Conservation (phyloP, 2,797 vertebrate genomes). For the Simalia tracyae region DNA sequence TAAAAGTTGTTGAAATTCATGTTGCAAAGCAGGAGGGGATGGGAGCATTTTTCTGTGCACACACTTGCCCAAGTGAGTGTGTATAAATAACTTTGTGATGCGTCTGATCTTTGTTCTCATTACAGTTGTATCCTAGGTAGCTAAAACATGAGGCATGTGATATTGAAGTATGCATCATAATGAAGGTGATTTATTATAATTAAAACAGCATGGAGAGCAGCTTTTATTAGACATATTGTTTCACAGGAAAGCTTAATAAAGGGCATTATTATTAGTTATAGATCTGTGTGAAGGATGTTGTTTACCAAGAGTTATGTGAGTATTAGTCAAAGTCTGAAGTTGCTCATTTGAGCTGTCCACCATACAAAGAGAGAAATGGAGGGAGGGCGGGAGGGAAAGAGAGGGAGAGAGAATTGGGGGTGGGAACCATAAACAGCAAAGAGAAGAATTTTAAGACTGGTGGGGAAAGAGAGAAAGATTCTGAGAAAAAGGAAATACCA, state of each 20-base stretch:
- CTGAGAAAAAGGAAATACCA: constrained; percentile 68
- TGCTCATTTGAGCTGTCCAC: constrained; percentile 70
- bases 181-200: constrained; percentile 82
- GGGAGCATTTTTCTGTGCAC: constrained; percentile 63
- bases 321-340: constrained; percentile 75
- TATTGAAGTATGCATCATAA: constrained; percentile 76
- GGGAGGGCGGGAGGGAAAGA: constrained; percentile 13
- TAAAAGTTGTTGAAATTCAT: constrained; percentile 78
- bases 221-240: constrained; percentile 73
- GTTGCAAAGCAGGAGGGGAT: constrained; percentile 61
- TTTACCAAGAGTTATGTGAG: constrained; percentile 70
- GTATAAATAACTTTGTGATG: constrained; percentile 74
- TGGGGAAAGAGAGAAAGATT: constrained; percentile 47
- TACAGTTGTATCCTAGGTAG: constrained; percentile 69
- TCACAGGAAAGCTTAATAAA: constrained; percentile 75
- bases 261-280: constrained; percentile 77
- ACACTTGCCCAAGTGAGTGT: not conserved
- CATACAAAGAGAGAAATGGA: not conserved
- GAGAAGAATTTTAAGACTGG: constrained; percentile 69
- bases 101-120: constrained; percentile 66
- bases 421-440: constrained; percentile 60
- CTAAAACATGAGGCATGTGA: constrained; percentile 64
- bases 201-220: constrained; percentile 73
- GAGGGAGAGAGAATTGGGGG: constrained; percentile 14
- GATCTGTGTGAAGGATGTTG: constrained; percentile 72